Evolutionary conservation across 2,113 vertebrate genomes (phyloP).

Genomic region (Erythrocebus patas): DNA sequence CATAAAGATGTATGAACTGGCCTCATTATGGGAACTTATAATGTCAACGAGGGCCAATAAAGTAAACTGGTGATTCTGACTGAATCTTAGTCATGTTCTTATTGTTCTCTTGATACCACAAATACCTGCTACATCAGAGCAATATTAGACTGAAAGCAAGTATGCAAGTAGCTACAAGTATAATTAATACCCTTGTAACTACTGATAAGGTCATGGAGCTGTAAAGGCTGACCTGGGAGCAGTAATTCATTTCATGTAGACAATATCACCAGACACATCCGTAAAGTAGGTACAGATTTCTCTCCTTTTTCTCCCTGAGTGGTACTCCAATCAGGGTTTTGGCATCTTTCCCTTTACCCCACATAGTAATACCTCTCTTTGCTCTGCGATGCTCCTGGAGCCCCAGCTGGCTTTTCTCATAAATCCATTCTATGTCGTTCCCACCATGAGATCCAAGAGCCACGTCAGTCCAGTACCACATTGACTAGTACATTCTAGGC

Average conservation of each 20-base stretch:
- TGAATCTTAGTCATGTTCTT: not conserved
- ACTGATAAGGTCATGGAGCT: not conserved
- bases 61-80: not conserved
- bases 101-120: not conserved
- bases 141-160: no score
- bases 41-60: not conserved
- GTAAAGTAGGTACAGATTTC: not conserved
- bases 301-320: not conserved
- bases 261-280: not conserved
- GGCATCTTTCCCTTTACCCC: not conserved
- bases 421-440: not conserved
- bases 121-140: not conserved
- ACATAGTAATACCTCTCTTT: not conserved
- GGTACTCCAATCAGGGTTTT: not conserved
- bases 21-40: not conserved
- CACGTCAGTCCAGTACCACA: not conserved
- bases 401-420: not conserved
- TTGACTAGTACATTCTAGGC: not conserved
- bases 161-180: not conserved
- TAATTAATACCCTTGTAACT: not conserved
- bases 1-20: not conserved
- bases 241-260: not conserved
- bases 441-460: not conserved
- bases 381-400: not conserved
- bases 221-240: not conserved